Conservation (phyloP, 2,797 vertebrate species). For the Lagorchestes hirsutus region DNA sequence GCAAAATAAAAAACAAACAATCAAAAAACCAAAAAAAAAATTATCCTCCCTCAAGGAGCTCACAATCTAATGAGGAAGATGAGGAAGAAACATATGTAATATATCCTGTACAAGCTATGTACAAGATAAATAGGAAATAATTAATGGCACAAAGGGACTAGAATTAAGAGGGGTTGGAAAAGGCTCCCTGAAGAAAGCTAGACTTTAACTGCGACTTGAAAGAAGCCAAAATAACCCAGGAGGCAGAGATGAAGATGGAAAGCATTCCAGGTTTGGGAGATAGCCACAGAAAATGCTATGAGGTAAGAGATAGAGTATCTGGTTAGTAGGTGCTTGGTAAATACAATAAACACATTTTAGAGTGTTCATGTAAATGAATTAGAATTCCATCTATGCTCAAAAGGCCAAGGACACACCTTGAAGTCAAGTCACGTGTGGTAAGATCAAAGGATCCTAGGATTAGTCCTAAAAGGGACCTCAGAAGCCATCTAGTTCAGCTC, state of each 20-base stretch:
- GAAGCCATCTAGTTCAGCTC: not conserved
- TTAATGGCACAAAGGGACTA: not conserved
- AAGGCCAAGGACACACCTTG: not conserved
- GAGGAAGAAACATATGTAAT: too few relatives aligned
- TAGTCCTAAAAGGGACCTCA: not conserved
- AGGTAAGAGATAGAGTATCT: not conserved
- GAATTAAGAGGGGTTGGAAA: not conserved
- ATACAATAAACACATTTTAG: not conserved
- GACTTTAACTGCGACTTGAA: not conserved
- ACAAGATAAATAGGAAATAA: not conserved
- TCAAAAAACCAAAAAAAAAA: too few relatives aligned
- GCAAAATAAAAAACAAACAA: not conserved
- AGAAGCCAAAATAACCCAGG: not conserved
- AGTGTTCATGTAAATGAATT: not conserved
- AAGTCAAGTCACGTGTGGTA: not conserved
- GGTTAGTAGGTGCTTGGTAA: not conserved
- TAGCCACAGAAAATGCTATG: not conserved
- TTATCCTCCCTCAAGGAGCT: not conserved
- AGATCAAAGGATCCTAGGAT: not conserved
- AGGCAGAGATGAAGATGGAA: not conserved
- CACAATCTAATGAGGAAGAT: not conserved
- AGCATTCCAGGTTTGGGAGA: not conserved
- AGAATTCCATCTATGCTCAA: not conserved
- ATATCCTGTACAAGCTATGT: not conserved
- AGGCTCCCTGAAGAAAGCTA: not conserved